Evolutionary conservation across 2,888 invertebrate genomes (phyloP), one percentile per base, ranked within the genome.

Genomic region (Eilema caniola): DNA sequence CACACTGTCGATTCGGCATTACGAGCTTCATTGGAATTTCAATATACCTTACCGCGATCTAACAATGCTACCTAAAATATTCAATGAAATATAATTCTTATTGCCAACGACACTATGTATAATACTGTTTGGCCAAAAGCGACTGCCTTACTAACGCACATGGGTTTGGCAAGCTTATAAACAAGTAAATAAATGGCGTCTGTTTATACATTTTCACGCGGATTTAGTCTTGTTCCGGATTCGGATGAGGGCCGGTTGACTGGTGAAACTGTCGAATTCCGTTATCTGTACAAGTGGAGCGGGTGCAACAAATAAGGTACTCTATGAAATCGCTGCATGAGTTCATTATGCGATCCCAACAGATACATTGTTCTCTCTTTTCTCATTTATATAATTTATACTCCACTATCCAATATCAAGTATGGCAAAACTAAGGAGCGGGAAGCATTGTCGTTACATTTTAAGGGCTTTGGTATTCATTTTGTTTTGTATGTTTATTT

Each of bases 181-280:
- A 77, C 75, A 73, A 71, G 72, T 74, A 73, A 76, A 80, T 80
- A 81, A 83, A 78, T 77, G 75, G 62, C 41, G 56, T 73, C 73
- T 80, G 80, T 82, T 83, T 83, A 81, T 79, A 79, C 77, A 73
- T 82, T 82, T 85, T 81, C 76, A 83, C 76, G 80, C 80, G 75
- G 78, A 83, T 84, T 82, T 83, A 75, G 81, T 80, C 73, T 77
- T 81, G 80, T 86, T 86, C 86, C 86, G 85, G 85, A 84, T 85
- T 83, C 73, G 76, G 75, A 69, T 67, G 76, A 79, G 73, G 70
- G 71, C 75, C 77, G 75, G 72, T 78, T 78, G 78, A 75, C 78
- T 80, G 83, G 86, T 84, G 89, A 88, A 89, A 89, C 87, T 85
- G 84, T 80, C 82, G 73, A 85, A 86, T 86, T 86, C 89, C 89